Evolutionary conservation across 2,888 invertebrate genomes (phyloP), one percentile per base, ranked within the genome.

Genomic region (Troides aeacus): DNA sequence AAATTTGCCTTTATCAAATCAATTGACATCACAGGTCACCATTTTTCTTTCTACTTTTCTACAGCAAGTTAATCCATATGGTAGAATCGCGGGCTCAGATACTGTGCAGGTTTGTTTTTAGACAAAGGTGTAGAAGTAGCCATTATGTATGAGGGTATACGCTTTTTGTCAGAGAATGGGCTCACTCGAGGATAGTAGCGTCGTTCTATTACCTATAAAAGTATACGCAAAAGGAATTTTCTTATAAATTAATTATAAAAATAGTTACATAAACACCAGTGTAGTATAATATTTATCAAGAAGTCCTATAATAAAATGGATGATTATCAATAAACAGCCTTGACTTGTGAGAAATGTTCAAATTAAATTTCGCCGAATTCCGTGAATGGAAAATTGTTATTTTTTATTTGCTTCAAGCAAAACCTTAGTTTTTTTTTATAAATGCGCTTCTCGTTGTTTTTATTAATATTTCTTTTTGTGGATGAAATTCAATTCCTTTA

Each of bases 21-120:
- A n/a, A 18, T n/a, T n/a, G 6, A 18, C 18, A 18, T 59, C 24
- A 17, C 15, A 59, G 24, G 30, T 53, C 12, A 53, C n/a, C 6
- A n/a, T 53, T 0, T 7, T n/a, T 53, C 53, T 53, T n/a, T 18
- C 18, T n/a, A 53, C n/a, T 53, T n/a, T n/a, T 66, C 42, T 24
- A 17, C n/a, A n/a, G 50, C 15, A 58, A 39, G 50, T 62, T 74
- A 93, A 78, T 93, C 93, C 89, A 93, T 94, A 73, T 94, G 94
- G 79, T 94, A 94, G 81, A 93, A 89, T 75, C 94, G 89, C 8
- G 93, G 92, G 77, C 92, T 94, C 78, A 93, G 86, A 74, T 93
- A 90, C 63, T 93, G 89, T 4, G 88, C 76, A 15, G 90, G 86
- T 42, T 88, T 89, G 61, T 85, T 85, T 66, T 74, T 81, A 0